These are phyloP conservation scores for Diachasmimorpha longicaudata DNA, from an alignment of 1,140 invertebrate genomes.

Conservation along the genomic window DNA sequence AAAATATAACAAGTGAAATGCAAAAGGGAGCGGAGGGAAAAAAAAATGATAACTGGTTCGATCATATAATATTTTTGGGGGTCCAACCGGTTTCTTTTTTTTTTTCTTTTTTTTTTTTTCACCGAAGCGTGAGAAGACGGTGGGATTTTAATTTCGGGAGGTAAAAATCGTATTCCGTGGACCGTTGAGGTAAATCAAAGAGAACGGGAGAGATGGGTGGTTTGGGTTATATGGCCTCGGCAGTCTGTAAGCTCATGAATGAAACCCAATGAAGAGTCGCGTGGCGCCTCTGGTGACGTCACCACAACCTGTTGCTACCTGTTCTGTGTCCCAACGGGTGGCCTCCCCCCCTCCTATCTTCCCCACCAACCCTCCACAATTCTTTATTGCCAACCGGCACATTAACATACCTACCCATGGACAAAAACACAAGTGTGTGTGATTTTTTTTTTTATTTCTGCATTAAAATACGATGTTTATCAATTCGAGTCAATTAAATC, in stretches of 20 bases:
- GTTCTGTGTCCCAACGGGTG: slow-evolving; percentile 33
- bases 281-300: slow-evolving; percentile 43
- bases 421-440: background rate
- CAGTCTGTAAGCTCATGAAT: slow-evolving; percentile 40
- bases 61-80: background rate
- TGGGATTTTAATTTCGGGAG: slow-evolving; percentile 3
- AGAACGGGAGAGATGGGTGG: background rate
- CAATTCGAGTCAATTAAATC: background rate
- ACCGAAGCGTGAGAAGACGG: background rate
- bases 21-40: background rate
- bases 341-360: background rate
- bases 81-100: background rate
- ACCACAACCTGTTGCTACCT: slow-evolving; percentile 53
- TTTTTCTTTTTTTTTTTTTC: background rate
- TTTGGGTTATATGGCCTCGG: background rate
- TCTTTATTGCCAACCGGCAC: background rate
- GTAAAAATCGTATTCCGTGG: background rate
- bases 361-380: slow-evolving; percentile 28
- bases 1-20: background rate
- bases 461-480: background rate
- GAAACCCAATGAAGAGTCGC: slow-evolving; percentile 44
- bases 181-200: background rate
- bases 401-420: background rate
- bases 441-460: background rate
- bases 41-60: background rate